Conservation (phyloP, 2,888 invertebrate genomes). For the Aquatica leii region DNA sequence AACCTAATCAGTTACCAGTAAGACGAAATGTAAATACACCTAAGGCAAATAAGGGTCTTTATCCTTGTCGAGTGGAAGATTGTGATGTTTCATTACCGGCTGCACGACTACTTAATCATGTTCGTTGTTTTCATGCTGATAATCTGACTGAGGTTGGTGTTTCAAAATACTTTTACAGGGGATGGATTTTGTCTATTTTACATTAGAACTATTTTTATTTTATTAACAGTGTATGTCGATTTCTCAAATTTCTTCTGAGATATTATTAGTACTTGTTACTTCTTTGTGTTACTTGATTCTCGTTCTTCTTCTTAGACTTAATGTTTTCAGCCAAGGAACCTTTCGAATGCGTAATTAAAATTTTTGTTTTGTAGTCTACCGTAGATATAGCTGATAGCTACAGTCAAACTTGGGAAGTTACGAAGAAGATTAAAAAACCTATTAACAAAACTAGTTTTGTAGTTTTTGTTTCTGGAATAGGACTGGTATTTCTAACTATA, state of each 20-base stretch:
- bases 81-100: constrained; percentile 59
- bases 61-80: constrained; percentile 63
- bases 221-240: too few species aligned
- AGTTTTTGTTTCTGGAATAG: constrained; percentile 28
- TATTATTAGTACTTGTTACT: too few species aligned
- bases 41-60: constrained; percentile 60
- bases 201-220: too few species aligned
- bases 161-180: too few species aligned
- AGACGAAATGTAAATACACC: constrained; percentile 36
- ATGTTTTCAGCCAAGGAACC: too few species aligned
- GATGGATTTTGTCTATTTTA: too few species aligned
- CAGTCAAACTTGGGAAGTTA: constrained; percentile 17
- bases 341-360: too few species aligned
- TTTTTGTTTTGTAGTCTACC: constrained; percentile 13
- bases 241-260: too few species aligned
- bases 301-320: too few species aligned
- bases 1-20: neutral
- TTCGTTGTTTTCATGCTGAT: constrained; percentile 62
- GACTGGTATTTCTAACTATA: constrained; percentile 23
- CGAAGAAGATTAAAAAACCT: constrained; percentile 9
- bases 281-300: too few species aligned
- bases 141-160: constrained; percentile 65
- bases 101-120: constrained; percentile 64
- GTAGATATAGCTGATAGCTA: constrained; percentile 23
- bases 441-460: constrained; percentile 16